Evolutionary conservation across 2,888 invertebrate species (phyloP).

Genomic region (Stomorhina lunata): DNA sequence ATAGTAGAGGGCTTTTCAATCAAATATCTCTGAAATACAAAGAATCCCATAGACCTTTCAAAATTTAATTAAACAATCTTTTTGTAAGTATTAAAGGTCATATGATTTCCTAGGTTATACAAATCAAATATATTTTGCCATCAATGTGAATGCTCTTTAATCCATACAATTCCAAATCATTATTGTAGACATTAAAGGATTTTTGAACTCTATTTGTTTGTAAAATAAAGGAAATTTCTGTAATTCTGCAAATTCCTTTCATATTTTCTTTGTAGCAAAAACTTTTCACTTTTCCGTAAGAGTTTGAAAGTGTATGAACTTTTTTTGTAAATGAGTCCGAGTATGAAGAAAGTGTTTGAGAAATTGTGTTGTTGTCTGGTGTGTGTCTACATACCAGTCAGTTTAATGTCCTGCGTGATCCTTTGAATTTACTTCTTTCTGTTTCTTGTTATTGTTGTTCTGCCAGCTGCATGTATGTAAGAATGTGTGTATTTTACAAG

Average conservation of each 20-base stretch:
- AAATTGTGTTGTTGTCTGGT: constrained; percentile 42
- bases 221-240: constrained; percentile 12
- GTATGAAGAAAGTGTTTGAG: not conserved
- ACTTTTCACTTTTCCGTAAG: constrained; percentile 32
- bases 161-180: not conserved
- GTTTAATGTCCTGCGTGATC: constrained; percentile 63
- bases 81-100: too few species aligned
- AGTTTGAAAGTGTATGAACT: constrained; percentile 4
- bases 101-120: too few species aligned
- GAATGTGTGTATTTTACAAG: constrained; percentile 6
- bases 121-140: not conserved
- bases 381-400: constrained; percentile 51
- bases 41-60: too few species aligned
- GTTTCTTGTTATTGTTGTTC: constrained; percentile 16
- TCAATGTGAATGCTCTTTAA: constrained; percentile 7
- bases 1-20: too few species aligned
- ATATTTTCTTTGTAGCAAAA: not conserved
- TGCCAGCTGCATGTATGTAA: not conserved
- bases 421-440: constrained; percentile 40
- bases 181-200: not conserved
- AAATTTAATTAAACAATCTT: too few species aligned
- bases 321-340: not conserved
- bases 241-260: constrained; percentile 8
- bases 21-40: too few species aligned
- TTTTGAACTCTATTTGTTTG: constrained; percentile 34